A percentile compares a stretch with the other conserved stretches of the same genome.
phyloP scores from a whole-genome alignment of 2,113 vertebrate species.

The Callithrix jacchus region DNA sequence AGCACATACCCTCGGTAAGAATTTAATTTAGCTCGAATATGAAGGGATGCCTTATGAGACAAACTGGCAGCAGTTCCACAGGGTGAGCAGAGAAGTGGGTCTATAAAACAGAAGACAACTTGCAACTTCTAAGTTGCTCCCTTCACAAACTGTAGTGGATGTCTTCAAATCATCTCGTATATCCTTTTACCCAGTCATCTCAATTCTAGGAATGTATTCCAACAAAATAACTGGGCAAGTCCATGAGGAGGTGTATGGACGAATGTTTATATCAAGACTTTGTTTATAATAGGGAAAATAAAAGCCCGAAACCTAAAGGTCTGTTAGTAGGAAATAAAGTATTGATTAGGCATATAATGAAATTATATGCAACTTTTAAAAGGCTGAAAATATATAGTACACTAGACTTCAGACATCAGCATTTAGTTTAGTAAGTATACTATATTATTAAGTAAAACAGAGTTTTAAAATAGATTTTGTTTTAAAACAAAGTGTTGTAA shows the following conservation, averaged over 20 bases:
- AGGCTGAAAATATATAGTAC: neutral
- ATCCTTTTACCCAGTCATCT: neutral
- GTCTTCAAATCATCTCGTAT: neutral
- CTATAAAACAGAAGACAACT: constrained; percentile 11
- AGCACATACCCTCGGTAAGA: neutral
- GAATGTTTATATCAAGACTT: neutral
- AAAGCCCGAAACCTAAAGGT: neutral
- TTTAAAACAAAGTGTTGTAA: constrained; percentile 40
- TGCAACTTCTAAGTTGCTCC: neutral
- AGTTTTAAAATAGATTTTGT: neutral
- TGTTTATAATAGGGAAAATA: constrained; percentile 1
- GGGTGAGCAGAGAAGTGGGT: neutral
- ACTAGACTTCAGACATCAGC: no score
- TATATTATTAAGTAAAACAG: neutral
- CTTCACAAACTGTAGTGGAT: neutral
- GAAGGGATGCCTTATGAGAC: constrained; percentile 47
- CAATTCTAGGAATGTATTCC: neutral
- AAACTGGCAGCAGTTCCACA: neutral
- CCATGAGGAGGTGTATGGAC: neutral
- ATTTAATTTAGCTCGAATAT: constrained; percentile 53
- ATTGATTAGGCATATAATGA: neutral
- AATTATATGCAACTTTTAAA: constrained; percentile 38
- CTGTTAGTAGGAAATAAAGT: neutral
- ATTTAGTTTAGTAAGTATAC: no score
- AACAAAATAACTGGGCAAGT: neutral